phyloP scores from a whole-genome alignment of 2,113 vertebrate genomes.

The Hepsetus odoe region DNA sequence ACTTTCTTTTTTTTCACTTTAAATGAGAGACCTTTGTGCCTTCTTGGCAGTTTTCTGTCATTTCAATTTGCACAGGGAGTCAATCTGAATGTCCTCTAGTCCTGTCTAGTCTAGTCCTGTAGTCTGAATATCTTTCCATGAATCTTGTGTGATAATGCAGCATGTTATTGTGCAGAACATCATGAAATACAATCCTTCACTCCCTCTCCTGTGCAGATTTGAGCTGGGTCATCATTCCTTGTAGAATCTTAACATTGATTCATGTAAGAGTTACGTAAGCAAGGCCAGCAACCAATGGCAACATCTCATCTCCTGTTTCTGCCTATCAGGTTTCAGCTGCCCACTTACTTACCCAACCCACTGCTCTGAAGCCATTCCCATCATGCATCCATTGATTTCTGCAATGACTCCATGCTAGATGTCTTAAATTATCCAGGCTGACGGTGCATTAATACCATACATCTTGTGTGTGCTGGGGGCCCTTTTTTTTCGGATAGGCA shows the following conservation, averaged over 20 bases:
- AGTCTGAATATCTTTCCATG: background rate
- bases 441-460: conserved; percentile 3
- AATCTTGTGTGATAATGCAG: conserved; percentile 2
- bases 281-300: conserved; percentile 7
- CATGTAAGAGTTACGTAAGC: background rate
- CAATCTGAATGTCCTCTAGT: background rate
- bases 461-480: background rate
- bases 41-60: no score
- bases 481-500: background rate
- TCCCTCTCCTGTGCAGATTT: background rate
- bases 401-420: conserved; percentile 36
- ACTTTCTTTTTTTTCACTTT: no score
- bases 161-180: background rate
- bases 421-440: conserved; percentile 27
- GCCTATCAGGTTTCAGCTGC: conserved; percentile 6
- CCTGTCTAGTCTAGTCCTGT: no score
- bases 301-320: conserved; percentile 11
- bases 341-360: background rate
- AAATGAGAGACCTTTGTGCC: no score
- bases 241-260: conserved; percentile 25
- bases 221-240: conserved; percentile 10
- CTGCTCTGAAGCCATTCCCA: conserved; percentile 11
- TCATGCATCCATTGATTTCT: conserved; percentile 38
- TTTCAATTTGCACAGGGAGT: background rate
- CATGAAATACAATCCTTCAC: conserved; percentile 13